Evolutionary conservation across 1,140 invertebrate genomes (phyloP), one percentile per base, ranked within the genome.

Genomic region (Procambarus virginalis): DNA sequence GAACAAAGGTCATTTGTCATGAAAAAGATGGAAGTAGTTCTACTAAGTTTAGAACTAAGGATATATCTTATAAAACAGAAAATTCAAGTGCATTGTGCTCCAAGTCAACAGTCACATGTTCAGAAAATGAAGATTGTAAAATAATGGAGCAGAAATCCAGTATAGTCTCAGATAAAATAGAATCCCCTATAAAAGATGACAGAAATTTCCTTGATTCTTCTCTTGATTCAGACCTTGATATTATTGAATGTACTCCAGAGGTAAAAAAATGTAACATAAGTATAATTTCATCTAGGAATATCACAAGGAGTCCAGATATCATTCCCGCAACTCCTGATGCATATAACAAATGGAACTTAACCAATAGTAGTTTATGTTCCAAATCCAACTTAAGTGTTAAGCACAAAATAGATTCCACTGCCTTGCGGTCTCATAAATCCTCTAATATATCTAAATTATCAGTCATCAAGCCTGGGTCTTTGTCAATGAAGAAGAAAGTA

Each of bases 221-320:
- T n/a, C 8, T 9, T 70, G 81, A 84, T 51, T 84, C 81, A 10
- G 81, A 84, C 22, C 14, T 9, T 22, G 81, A 84, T 49, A 49
- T 84, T 45, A 55, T 79, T 55, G 78, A 55, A 79, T 51, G 48
- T 4, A 79, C 78, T 55, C 78, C 78, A 79, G 78, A 55, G n/a
- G 49, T n/a, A 55, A n/a, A 58, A 9, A 73, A 73, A 2, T 1
- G 55, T 55, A 79, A 58, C 2, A 1, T 49, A 79, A n/a, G 45
- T 55, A 22, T 22, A 17, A 4, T 51, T 22, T 79, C 8, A n/a
- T 55, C 22, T 6, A 68, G 2, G 46, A 84, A 70, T 8, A 48
- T 17, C 34, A 45, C 6, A 46, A 3, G 48, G 46, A 70, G 68
- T 84, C 60, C 60, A 64, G 81, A 84, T 17, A 20, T 84, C 46